A percentile compares a stretch with the other conserved stretches of the same genome.
Conservation (phyloP, 1,140 invertebrate genomes). For the Caerostris extrusa region DNA sequence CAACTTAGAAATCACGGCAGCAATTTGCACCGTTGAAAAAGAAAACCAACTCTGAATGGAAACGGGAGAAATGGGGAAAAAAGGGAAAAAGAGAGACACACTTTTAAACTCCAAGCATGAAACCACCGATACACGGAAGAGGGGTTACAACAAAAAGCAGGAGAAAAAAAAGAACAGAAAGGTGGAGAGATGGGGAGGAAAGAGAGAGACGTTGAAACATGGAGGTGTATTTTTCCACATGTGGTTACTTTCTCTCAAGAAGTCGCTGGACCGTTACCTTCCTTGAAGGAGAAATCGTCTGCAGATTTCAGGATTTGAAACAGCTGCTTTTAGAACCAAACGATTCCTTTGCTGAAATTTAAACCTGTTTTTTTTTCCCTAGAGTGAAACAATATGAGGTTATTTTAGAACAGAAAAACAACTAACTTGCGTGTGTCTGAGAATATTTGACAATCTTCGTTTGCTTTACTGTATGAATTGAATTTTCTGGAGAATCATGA, state of each 20-base stretch:
- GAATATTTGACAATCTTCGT: too few relatives aligned
- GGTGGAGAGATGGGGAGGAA: too few relatives aligned
- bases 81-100: neutral
- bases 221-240: constrained; percentile 8
- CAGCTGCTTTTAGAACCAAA: neutral
- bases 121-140: constrained; percentile 27
- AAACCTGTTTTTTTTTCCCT: too few relatives aligned
- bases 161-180: neutral
- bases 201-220: neutral
- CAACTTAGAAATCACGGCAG: neutral
- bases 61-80: too few relatives aligned
- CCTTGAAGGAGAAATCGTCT: neutral
- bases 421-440: too few relatives aligned
- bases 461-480: too few relatives aligned
- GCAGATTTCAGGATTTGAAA: constrained; percentile 10
- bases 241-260: neutral
- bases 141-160: neutral
- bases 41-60: neutral
- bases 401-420: too few relatives aligned
- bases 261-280: constrained; percentile 9
- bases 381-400: too few relatives aligned
- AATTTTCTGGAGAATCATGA: neutral
- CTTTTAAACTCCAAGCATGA: constrained; percentile 15
- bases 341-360: neutral
- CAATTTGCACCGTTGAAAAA: constrained; percentile 32